Conservation (phyloP, 2,888 invertebrate genomes). For the Eupithecia inturbata region DNA sequence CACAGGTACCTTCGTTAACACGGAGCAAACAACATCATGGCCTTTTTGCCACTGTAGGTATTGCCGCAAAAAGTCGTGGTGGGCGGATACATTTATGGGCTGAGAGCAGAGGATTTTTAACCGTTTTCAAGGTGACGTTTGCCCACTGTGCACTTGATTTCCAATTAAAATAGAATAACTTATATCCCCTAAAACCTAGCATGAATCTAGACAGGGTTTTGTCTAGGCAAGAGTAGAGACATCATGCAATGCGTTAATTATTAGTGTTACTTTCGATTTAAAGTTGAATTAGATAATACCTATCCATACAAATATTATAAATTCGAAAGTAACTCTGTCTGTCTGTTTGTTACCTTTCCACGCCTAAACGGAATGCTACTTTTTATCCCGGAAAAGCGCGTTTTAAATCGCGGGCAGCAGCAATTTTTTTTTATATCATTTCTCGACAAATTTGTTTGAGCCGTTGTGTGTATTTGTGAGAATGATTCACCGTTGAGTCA, state of each 20-base stretch:
- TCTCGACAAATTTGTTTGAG: background rate
- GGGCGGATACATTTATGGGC: background rate
- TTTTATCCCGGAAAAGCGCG: too few species aligned
- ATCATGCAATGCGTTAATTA: background rate
- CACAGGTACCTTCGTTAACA: background rate
- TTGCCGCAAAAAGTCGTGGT: background rate
- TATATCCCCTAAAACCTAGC: background rate
- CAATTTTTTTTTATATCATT: background rate
- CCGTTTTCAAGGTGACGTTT: background rate
- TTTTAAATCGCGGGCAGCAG: too few species aligned
- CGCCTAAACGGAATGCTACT: too few species aligned
- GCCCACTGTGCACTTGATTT: background rate
- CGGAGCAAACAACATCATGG: background rate
- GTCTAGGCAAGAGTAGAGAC: background rate
- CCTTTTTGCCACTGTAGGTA: background rate
- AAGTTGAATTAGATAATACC: background rate
- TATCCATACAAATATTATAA: too few species aligned
- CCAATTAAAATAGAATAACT: background rate
- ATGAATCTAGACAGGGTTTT: background rate
- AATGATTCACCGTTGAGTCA: constrained; percentile 29
- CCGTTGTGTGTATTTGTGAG: background rate
- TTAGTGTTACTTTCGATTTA: background rate
- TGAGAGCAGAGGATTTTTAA: background rate
- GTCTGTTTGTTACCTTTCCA: too few species aligned
- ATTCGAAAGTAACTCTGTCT: too few species aligned